phyloP scores from a whole-genome alignment of 92 coral and sea anemone species.

The Heliopora coerulea region DNA sequence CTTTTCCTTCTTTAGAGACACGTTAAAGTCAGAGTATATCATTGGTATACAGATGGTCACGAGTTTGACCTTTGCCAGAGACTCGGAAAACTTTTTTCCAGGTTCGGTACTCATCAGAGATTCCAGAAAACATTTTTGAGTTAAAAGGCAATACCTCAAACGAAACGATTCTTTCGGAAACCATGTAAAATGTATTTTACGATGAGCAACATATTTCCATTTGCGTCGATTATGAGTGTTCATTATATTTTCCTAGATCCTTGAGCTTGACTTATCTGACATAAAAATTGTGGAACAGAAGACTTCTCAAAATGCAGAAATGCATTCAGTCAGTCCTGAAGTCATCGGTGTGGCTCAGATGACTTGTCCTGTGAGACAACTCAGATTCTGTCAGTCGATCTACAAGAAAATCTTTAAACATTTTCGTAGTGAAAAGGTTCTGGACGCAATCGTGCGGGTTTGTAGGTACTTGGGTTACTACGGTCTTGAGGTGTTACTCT shows the following conservation, averaged over 20 bases:
- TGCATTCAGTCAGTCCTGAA: slow-evolving; percentile 63
- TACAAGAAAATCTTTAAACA: slow-evolving; percentile 81
- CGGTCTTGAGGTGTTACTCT: slow-evolving; percentile 72
- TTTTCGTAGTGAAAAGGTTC: slow-evolving; percentile 75
- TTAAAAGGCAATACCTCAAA: no score
- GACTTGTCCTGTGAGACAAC: slow-evolving; percentile 52
- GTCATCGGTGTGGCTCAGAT: slow-evolving; percentile 63
- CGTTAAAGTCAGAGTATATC: no score
- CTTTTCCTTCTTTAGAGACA: no score
- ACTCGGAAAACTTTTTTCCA: no score
- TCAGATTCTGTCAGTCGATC: slow-evolving; percentile 50
- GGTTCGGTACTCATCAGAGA: no score
- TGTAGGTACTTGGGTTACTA: slow-evolving; percentile 78
- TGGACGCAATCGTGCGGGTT: slow-evolving; percentile 52
- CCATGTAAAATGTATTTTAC: no score
- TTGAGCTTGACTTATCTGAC: slow-evolving; percentile 85
- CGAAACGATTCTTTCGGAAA: no score
- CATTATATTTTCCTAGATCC: slow-evolving; percentile 68
- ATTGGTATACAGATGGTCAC: no score
- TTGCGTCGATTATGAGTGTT: no score
- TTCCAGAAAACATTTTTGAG: no score
- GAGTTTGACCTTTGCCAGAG: no score
- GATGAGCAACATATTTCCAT: no score
- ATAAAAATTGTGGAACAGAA: slow-evolving; percentile 88
- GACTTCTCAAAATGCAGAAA: slow-evolving; percentile 52